phyloP scores from a whole-genome alignment of 92 coral and sea anemone species.

The Diadumene lineata region DNA sequence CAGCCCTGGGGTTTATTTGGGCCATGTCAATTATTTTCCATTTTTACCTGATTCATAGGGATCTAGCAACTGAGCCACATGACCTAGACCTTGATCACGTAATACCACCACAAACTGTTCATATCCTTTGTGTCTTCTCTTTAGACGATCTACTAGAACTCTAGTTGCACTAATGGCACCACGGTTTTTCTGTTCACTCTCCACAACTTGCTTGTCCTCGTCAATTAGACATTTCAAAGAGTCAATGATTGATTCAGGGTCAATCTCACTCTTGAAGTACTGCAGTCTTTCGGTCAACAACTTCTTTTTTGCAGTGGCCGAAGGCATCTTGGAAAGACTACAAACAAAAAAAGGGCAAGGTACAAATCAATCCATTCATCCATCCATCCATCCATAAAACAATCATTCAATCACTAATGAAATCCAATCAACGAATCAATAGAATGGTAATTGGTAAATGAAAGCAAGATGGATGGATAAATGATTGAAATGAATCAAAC shows the following conservation, averaged over 20 bases:
- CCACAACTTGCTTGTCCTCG: constrained; percentile 18
- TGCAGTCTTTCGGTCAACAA: constrained; percentile 14
- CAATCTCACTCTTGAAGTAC: constrained; percentile 27
- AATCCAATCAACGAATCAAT: no score
- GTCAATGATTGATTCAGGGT: constrained; percentile 1
- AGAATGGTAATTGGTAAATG: no score
- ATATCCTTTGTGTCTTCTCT: constrained; percentile 16
- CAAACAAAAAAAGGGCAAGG: background rate
- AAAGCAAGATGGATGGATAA: no score
- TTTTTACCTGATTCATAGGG: constrained; percentile 7
- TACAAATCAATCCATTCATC: no score
- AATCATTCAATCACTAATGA: no score
- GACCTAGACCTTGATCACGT: constrained; percentile 7
- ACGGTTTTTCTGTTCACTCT: background rate
- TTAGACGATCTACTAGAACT: constrained; percentile 17
- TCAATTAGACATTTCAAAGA: background rate
- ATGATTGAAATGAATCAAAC: no score
- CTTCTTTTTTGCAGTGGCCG: constrained; percentile 5
- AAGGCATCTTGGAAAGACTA: background rate
- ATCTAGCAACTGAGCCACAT: constrained; percentile 31
- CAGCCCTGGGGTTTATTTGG: no score
- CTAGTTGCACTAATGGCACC: constrained; percentile 14
- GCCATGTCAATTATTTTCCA: background rate
- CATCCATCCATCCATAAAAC: no score
- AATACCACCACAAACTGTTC: constrained; percentile 37